A percentile compares a stretch with the other conserved stretches of the same genome.
phyloP scores from a whole-genome alignment of 2,888 invertebrate species.

The Campoletis raptor region DNA sequence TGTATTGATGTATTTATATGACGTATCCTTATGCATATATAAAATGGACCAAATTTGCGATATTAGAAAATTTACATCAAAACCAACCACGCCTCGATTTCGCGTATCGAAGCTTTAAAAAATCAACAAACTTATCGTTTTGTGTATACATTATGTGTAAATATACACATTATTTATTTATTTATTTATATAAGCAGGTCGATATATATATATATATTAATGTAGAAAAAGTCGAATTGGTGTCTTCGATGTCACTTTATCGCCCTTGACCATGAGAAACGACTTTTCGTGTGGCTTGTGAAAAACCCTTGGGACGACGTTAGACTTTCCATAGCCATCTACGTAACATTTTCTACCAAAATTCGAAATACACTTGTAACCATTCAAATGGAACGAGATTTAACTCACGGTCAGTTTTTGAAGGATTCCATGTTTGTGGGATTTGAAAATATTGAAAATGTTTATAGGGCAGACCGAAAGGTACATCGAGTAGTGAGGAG shows the following conservation, averaged over 20 bases:
- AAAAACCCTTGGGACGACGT: slow-evolving; percentile 20
- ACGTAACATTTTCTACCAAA: background rate
- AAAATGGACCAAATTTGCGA: slow-evolving; percentile 45
- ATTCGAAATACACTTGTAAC: background rate
- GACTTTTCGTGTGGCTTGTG: slow-evolving; percentile 35
- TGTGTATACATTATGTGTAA: background rate
- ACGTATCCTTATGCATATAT: background rate
- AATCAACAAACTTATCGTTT: slow-evolving; percentile 59
- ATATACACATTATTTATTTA: background rate
- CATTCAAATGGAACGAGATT: background rate
- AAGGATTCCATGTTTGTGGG: background rate
- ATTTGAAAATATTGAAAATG: background rate
- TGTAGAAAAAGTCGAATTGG: slow-evolving; percentile 10
- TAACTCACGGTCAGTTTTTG: background rate
- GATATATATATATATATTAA: background rate
- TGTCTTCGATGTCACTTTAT: slow-evolving; percentile 46
- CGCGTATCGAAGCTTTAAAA: slow-evolving; percentile 42
- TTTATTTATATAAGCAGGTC: slow-evolving; percentile 7
- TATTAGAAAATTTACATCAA: slow-evolving; percentile 62
- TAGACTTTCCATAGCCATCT: background rate
- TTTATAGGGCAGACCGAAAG: too few relatives aligned
- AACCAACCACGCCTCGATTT: slow-evolving; percentile 31
- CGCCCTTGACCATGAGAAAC: slow-evolving; percentile 52
- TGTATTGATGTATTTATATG: background rate
- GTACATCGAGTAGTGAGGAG: too few relatives aligned